Evolutionary conservation across 2,797 vertebrate species (phyloP).

Genomic region (Otolemur crassicaudatus): DNA sequence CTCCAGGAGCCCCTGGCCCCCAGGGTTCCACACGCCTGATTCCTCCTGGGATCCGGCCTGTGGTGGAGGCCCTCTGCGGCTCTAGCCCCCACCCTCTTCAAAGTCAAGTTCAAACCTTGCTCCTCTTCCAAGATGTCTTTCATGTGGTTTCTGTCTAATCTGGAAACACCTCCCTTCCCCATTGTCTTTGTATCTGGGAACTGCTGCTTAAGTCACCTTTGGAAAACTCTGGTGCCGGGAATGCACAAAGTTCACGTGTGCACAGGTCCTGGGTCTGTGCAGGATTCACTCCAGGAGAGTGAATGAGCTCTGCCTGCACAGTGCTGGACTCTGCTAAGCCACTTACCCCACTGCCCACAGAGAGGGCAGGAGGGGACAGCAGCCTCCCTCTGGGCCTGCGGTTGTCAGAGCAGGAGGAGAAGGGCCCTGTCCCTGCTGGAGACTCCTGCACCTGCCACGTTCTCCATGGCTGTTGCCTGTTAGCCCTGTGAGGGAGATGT

Average conservation of each 20-base stretch:
- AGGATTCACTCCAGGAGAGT: neutral
- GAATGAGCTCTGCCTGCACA: fast-evolving
- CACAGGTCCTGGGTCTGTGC: neutral
- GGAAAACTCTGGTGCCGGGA: neutral
- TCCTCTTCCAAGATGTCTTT: slow-evolving; percentile 58
- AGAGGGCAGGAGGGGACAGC: neutral
- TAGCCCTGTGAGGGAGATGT: neutral
- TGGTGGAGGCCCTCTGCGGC: neutral
- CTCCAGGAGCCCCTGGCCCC: neutral
- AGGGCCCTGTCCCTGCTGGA: neutral
- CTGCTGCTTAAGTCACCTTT: slow-evolving; percentile 38
- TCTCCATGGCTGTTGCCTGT: too few species aligned
- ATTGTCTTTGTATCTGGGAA: neutral
- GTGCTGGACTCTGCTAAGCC: neutral
- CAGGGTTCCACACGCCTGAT: fast-evolving
- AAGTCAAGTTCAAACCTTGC: slow-evolving; percentile 68
- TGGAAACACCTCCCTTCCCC: slow-evolving; percentile 48
- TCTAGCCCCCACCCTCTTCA: slow-evolving; percentile 27
- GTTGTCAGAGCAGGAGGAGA: neutral
- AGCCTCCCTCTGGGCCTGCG: neutral
- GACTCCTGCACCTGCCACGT: neutral
- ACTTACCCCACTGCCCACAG: neutral
- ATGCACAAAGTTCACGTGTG: neutral
- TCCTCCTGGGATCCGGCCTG: neutral
- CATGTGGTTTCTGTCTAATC: slow-evolving; percentile 76